Evolutionary conservation across 2,113 vertebrate genomes (phyloP), one percentile per base, ranked within the genome.

Genomic region (Sapajus apella): DNA sequence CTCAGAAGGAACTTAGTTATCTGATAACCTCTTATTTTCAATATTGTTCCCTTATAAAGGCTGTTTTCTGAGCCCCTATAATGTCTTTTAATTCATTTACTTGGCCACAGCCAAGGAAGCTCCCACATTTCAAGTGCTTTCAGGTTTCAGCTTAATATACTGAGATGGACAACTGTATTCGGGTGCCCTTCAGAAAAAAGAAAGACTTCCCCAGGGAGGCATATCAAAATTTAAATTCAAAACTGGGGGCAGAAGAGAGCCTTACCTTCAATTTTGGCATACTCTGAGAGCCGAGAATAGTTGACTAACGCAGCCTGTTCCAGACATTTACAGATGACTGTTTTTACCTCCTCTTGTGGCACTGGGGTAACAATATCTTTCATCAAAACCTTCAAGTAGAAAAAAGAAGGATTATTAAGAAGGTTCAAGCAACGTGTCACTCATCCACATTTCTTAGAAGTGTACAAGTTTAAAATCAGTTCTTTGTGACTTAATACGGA

Each of bases 181-280:
- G 97, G 98, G 96, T 97, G 91, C 93, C 98, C 97, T 79, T 96
- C 90, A 98, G 97, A 85, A 97, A 97, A 94, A 94, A 96, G 35
- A 95, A 21, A 93, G 17, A 97, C 73, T 97, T 97, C 93, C 89
- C 2, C 87, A 95, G 95, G 97, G 97, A 98, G 98, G 95, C 55
- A 90, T 56, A 98, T 85, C 32, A 97, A 97, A 94, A 97, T 47
- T 64, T 76, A 97, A 98, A 98, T 97, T 90, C 97, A 95, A 98
- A 95, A 97, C 58, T 97, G 95, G 82, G 96, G 76, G 17, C 40
- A 86, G 77, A 72, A 97, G 98, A 98, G 91, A 87, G 90, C 97
- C 99, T 98, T 99, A 99, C 99, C 99, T 99, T 99, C 99, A 61
- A 99, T 99, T 99, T 99, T 99, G 98, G 99, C 99, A 97, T 99